Evolutionary conservation across 1,140 invertebrate species (phyloP).

Genomic region (Sipha flava): DNA sequence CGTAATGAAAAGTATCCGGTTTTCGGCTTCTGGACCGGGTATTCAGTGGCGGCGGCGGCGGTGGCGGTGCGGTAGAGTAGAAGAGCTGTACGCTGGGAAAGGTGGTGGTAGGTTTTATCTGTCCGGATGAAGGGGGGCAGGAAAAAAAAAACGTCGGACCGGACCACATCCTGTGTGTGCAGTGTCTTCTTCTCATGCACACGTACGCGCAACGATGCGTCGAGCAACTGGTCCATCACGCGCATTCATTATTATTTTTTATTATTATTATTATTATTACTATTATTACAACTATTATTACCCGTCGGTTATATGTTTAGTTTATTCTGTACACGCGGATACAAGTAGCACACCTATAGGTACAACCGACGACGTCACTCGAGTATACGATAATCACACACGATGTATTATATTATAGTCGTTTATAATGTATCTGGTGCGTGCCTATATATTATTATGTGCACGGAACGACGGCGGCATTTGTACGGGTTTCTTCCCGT

Average conservation of each 20-base stretch:
- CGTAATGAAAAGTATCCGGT: conserved; percentile 32
- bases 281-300: background rate
- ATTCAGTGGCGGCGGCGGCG: background rate
- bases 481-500: conserved; percentile 17
- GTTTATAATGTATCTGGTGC: no score
- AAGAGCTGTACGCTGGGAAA: background rate
- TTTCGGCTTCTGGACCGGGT: conserved; percentile 29
- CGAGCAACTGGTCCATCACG: conserved; percentile 11
- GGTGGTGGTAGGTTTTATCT: background rate
- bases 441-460: no score
- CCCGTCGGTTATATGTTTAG: no score
- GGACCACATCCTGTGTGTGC: conserved; percentile 24
- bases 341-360: background rate
- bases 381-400: conserved; percentile 19
- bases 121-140: background rate
- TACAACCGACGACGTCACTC: background rate
- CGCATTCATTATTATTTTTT: background rate
- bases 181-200: background rate
- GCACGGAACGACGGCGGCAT: background rate
- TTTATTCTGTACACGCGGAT: background rate
- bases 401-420: no score
- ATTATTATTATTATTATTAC: background rate
- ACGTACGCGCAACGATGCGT: conserved; percentile 14
- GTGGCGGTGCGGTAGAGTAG: background rate
- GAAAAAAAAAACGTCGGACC: background rate